Conservation (phyloP, 2,888 invertebrate genomes). For the Campopleginae sp. region DNA sequence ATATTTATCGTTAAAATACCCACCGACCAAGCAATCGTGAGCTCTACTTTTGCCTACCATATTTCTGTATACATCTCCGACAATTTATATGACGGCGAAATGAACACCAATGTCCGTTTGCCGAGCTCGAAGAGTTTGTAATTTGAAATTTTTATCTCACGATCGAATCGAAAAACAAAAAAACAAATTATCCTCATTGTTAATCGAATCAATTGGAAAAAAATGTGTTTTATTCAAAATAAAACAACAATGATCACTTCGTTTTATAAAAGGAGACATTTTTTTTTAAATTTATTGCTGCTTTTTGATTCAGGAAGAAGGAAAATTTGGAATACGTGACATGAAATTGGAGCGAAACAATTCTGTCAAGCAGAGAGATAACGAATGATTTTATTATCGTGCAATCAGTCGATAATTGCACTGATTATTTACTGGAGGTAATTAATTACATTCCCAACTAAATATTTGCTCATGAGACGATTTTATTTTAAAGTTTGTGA, state of each 20-base stretch:
- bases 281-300: no score
- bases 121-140: not conserved
- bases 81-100: not conserved
- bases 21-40: not conserved
- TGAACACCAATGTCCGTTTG: not conserved
- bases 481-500: not conserved
- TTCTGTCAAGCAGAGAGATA: not conserved
- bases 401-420: not conserved
- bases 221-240: not conserved
- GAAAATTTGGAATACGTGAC: no score
- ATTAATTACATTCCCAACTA: not conserved
- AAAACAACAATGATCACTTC: not conserved
- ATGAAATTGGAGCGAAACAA: not conserved
- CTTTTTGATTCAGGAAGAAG: no score
- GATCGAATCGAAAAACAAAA: not conserved
- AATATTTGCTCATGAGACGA: not conserved
- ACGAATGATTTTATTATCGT: not conserved
- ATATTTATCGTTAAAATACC: not conserved
- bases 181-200: not conserved
- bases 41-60: not conserved
- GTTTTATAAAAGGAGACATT: not conserved
- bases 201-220: not conserved
- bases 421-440: not conserved
- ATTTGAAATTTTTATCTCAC: not conserved
- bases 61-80: not conserved